A percentile compares a stretch with the other conserved stretches of the same genome.
Conservation (phyloP, 2,113 vertebrate genomes). For the Pardalotus punctatus region DNA sequence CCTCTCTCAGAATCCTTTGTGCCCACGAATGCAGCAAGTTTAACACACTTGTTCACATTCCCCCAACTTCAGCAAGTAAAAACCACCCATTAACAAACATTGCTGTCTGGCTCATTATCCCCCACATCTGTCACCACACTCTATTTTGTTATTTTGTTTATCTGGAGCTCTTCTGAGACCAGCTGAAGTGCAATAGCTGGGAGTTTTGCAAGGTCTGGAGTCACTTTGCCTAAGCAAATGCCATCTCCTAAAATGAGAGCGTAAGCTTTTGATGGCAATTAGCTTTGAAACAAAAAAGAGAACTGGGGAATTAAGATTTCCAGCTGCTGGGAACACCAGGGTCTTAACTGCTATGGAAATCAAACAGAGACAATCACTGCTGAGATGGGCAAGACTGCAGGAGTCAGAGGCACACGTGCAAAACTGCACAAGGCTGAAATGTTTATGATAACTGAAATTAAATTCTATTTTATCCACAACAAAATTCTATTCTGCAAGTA, state of each 20-base stretch:
- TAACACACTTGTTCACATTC: background rate
- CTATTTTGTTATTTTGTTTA: slow-evolving; percentile 45
- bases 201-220: background rate
- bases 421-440: background rate
- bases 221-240: slow-evolving; percentile 35
- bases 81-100: background rate
- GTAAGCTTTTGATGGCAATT: background rate
- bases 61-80: background rate
- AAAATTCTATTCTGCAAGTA: background rate
- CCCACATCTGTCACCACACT: background rate
- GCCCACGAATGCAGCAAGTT: accelerated
- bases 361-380: background rate
- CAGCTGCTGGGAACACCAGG: background rate
- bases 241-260: background rate
- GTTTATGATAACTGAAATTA: background rate
- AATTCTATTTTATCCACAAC: background rate
- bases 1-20: background rate
- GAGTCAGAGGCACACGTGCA: background rate
- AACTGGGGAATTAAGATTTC: background rate
- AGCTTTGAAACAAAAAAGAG: background rate
- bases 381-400: background rate
- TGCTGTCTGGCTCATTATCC: background rate
- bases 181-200: background rate
- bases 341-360: slow-evolving; percentile 20
- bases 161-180: background rate